phyloP scores from a whole-genome alignment of 2,113 vertebrate species.

The Actinemys pallida region DNA sequence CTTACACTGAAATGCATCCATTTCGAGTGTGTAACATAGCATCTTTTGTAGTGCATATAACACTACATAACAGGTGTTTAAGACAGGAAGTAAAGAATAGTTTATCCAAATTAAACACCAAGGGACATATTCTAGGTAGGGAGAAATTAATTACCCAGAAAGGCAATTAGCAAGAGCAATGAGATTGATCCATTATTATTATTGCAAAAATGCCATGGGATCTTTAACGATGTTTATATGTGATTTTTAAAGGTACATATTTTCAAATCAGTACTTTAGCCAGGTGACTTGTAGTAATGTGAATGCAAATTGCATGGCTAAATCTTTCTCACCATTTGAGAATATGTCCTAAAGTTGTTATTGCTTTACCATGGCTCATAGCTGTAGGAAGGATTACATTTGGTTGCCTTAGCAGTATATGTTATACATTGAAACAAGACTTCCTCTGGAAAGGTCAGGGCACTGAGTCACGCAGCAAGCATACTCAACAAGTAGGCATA shows the following conservation, averaged over 20 bases:
- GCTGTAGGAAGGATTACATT: background rate
- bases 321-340: background rate
- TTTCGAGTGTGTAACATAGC: background rate
- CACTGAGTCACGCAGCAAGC: background rate
- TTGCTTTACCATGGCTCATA: accelerated
- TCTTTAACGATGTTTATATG: background rate
- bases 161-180: background rate
- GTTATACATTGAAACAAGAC: background rate
- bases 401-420: background rate
- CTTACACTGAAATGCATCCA: background rate
- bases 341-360: background rate
- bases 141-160: background rate
- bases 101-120: background rate
- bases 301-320: background rate
- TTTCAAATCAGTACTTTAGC: background rate
- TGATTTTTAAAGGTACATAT: background rate
- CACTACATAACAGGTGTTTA: background rate
- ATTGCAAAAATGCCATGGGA: background rate
- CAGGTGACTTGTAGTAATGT: background rate
- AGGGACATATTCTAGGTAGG: background rate
- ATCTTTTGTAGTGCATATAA: background rate
- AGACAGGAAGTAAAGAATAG: background rate
- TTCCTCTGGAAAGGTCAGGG: slow-evolving; percentile 29
- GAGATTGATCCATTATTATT: background rate
- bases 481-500: slow-evolving; percentile 43